Evolutionary conservation across 2,113 vertebrate species (phyloP).

Genomic region (Pyxicephalus adspersus): DNA sequence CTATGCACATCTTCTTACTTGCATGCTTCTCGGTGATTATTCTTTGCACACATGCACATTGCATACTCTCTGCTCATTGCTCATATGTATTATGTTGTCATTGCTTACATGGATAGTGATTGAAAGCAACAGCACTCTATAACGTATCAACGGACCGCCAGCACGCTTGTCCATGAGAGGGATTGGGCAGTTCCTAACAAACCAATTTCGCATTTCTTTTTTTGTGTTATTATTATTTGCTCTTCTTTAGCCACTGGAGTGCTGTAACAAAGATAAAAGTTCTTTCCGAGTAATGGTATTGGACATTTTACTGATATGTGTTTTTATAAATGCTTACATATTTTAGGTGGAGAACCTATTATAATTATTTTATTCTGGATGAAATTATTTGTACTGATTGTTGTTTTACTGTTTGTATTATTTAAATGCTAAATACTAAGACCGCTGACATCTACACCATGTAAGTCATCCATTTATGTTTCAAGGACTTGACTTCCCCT

Average conservation of each 20-base stretch:
- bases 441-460: too few species aligned
- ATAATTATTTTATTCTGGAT: too few species aligned
- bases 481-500: too few species aligned
- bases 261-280: background rate
- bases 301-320: too few species aligned
- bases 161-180: constrained; percentile 77
- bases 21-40: constrained; percentile 50
- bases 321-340: too few species aligned
- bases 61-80: constrained; percentile 66
- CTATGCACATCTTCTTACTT: constrained; percentile 35
- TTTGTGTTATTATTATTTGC: constrained; percentile 5
- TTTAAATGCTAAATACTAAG: too few species aligned
- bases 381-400: too few species aligned
- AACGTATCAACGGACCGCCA: constrained; percentile 71
- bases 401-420: too few species aligned
- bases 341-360: too few species aligned
- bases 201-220: background rate
- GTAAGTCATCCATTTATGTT: too few species aligned
- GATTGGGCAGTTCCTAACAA: constrained; percentile 60
- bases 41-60: constrained; percentile 65
- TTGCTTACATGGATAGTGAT: constrained; percentile 57
- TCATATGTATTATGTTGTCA: constrained; percentile 69
- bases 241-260: background rate
- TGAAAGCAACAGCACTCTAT: constrained; percentile 58
- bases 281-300: background rate